phyloP scores from a whole-genome alignment of 2,113 vertebrate genomes.

The Ranitomeya variabilis region DNA sequence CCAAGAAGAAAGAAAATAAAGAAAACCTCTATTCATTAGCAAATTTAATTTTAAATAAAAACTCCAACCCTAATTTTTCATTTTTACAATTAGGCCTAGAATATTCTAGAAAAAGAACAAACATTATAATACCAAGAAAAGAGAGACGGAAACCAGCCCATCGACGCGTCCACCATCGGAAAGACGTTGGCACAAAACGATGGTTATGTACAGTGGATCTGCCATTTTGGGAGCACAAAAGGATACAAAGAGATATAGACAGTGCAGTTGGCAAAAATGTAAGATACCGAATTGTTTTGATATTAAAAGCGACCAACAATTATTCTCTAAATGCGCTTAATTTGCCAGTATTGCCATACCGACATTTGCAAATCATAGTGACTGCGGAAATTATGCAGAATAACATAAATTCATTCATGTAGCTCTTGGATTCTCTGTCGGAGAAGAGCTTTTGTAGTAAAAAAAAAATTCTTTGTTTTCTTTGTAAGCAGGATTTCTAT shows the following conservation, averaged over 20 bases:
- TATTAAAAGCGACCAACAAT: neutral
- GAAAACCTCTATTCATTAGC: no score
- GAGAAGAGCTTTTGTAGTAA: conserved; percentile 34
- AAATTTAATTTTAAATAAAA: no score
- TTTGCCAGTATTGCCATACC: neutral
- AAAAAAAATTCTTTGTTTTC: conserved; percentile 47
- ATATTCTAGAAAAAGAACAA: no score
- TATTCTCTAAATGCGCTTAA: neutral
- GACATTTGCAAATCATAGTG: neutral
- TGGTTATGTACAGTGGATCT: neutral
- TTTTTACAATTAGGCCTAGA: no score
- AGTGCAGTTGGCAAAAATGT: neutral
- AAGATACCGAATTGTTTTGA: neutral
- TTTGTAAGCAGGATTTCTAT: conserved; percentile 53
- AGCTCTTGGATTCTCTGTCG: conserved; percentile 4
- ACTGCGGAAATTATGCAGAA: conserved; percentile 14
- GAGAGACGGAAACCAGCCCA: neutral
- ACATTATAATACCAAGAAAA: neutral
- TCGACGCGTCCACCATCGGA: neutral
- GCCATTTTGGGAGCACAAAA: neutral
- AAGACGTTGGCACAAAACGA: neutral
- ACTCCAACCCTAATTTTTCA: no score
- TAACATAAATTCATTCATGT: conserved; percentile 38
- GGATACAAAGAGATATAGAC: neutral
- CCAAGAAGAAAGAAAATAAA: no score